Conservation (phyloP, 2,888 invertebrate species). For the Synergus laeviventris region DNA sequence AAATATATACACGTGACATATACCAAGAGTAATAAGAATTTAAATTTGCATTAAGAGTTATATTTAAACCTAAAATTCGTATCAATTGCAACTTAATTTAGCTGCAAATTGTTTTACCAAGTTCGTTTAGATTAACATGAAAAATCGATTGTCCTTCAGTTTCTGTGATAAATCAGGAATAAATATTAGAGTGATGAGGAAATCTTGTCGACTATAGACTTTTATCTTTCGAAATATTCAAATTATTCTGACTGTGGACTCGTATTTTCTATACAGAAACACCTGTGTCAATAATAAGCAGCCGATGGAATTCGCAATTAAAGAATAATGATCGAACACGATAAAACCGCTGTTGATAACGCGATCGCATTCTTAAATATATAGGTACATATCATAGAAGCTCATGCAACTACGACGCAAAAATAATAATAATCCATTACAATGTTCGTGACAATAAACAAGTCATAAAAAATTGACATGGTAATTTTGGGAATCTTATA, state of each 20-base stretch:
- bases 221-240: slow-evolving; percentile 37
- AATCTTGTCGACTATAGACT: slow-evolving; percentile 18
- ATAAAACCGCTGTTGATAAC: neutral
- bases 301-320: neutral
- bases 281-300: slow-evolving; percentile 2
- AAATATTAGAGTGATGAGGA: slow-evolving; percentile 30
- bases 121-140: slow-evolving; percentile 2
- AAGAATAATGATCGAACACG: neutral
- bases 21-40: no score
- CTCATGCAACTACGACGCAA: neutral
- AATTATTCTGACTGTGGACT: slow-evolving; percentile 10
- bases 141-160: slow-evolving; percentile 30
- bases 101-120: neutral
- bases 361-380: neutral
- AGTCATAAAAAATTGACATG: neutral
- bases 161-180: slow-evolving; percentile 10
- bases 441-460: neutral
- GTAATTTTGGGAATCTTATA: neutral
- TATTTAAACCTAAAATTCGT: neutral
- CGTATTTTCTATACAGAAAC: slow-evolving; percentile 13
- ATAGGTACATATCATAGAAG: no score
- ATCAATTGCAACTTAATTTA: neutral
- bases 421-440: neutral
- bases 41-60: neutral
- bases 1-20: no score